Percentiles rank a stretch among this genome's conserved stretches.
phyloP scores from a whole-genome alignment of 1,140 invertebrate genomes.

The Drosophila orena region DNA sequence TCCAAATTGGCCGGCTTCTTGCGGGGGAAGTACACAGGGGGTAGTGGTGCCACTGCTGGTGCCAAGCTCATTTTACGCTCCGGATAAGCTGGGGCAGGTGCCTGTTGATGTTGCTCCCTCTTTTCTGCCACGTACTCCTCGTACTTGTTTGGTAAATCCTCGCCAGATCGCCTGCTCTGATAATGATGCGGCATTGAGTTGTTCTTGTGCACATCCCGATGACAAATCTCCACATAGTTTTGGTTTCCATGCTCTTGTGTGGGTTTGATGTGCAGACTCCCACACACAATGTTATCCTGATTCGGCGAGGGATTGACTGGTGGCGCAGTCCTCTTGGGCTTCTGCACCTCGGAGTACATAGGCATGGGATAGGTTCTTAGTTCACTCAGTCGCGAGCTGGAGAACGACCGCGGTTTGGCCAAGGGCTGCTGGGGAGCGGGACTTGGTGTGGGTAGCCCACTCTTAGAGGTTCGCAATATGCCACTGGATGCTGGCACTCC shows the following conservation, averaged over 20 bases:
- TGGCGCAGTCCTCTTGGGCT: constrained; percentile 52
- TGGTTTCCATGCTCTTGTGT: constrained; percentile 29
- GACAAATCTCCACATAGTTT: constrained; percentile 75
- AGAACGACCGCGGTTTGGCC: constrained; percentile 74
- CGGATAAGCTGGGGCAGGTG: constrained; percentile 40
- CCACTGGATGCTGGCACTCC: constrained; percentile 51
- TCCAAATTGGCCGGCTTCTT: constrained; percentile 91
- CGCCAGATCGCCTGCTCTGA: constrained; percentile 63
- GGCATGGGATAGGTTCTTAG: constrained; percentile 65
- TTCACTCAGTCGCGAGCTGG: constrained; percentile 67
- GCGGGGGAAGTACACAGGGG: constrained; percentile 71
- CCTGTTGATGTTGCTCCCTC: constrained; percentile 73
- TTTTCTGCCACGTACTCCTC: constrained; percentile 80
- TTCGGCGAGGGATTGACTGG: neutral
- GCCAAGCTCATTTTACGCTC: constrained; percentile 70
- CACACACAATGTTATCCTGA: constrained; percentile 64
- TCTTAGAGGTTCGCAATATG: constrained; percentile 74
- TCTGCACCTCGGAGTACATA: constrained; percentile 80
- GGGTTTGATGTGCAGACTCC: constrained; percentile 76
- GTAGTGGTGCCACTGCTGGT: constrained; percentile 50
- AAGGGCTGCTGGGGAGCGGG: constrained; percentile 63
- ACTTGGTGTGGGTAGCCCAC: constrained; percentile 84
- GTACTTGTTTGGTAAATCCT: constrained; percentile 70
- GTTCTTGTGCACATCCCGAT: constrained; percentile 66
- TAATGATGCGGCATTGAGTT: constrained; percentile 80